phyloP scores from a whole-genome alignment of 1,140 invertebrate genomes.

The Ips nitidus region DNA sequence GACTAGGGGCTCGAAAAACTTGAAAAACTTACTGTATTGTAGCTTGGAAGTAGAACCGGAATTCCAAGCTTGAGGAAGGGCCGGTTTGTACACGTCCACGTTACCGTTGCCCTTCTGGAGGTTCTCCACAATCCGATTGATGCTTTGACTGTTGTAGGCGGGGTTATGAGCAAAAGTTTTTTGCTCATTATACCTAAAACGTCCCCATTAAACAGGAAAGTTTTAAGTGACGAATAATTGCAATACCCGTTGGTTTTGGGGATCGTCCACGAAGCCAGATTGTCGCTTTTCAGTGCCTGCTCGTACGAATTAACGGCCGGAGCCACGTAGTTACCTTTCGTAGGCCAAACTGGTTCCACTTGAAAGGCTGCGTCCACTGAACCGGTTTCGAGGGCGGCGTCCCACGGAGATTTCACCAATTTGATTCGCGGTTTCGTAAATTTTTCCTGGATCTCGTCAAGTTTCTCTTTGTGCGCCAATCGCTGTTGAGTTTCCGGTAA shows the following conservation, averaged over 20 bases:
- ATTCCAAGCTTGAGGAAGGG: constrained; percentile 58
- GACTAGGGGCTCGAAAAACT: not conserved
- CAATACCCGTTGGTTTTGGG: constrained; percentile 36
- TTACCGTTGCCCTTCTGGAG: constrained; percentile 47
- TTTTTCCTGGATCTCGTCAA: constrained; percentile 62
- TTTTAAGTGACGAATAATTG: not conserved
- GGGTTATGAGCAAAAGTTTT: constrained; percentile 50
- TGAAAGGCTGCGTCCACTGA: constrained; percentile 69
- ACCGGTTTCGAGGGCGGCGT: constrained; percentile 70
- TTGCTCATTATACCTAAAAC: constrained; percentile 29
- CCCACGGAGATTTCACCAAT: constrained; percentile 71
- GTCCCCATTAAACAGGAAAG: not conserved
- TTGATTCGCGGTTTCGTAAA: constrained; percentile 62
- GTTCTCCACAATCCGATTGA: constrained; percentile 51
- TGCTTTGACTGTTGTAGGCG: constrained; percentile 51
- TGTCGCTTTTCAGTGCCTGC: constrained; percentile 45
- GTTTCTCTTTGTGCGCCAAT: constrained; percentile 56
- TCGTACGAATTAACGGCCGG: constrained; percentile 51
- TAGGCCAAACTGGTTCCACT: constrained; percentile 50
- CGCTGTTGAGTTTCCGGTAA: constrained; percentile 53
- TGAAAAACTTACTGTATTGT: constrained; percentile 40
- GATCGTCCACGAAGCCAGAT: constrained; percentile 46
- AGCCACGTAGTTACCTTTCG: constrained; percentile 46
- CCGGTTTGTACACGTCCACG: constrained; percentile 56
- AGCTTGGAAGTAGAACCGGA: constrained; percentile 43